Percentiles rank a stretch among this genome's conserved stretches.
These are phyloP conservation scores for Microctenopoma lineatum DNA, from an alignment of 2,797 vertebrate species.

Conservation along the genomic window DNA sequence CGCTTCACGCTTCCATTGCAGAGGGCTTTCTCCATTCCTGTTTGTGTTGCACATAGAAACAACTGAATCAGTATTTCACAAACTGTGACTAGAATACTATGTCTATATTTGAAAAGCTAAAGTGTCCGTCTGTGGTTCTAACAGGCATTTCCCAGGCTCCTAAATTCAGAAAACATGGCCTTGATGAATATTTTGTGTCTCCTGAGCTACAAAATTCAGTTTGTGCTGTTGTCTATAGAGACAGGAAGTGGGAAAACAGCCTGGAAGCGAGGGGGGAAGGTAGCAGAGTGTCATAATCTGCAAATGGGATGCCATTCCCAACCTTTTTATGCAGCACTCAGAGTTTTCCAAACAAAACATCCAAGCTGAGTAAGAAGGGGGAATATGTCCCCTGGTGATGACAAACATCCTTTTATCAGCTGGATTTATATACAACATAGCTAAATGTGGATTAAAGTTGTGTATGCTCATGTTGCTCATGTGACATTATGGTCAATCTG, in stretches of 20 bases:
- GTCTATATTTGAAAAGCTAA: background rate
- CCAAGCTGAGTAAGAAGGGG: background rate
- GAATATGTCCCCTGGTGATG: background rate
- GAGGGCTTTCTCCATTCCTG: too few species aligned
- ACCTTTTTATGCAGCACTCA: background rate
- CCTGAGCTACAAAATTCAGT: slow-evolving; percentile 37
- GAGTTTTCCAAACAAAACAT: slow-evolving; percentile 14
- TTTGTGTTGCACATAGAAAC: background rate
- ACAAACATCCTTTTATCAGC: background rate
- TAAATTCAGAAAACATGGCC: background rate
- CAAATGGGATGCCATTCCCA: too few species aligned
- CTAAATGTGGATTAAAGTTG: too few species aligned
- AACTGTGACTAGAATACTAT: background rate
- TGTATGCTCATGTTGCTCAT: too few species aligned
- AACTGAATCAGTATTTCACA: background rate
- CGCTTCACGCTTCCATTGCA: too few species aligned
- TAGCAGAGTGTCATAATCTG: slow-evolving; percentile 19
- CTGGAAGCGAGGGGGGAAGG: slow-evolving; percentile 38
- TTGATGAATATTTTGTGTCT: background rate
- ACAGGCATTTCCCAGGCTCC: background rate
- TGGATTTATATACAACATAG: background rate
- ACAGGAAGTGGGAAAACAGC: slow-evolving; percentile 58
- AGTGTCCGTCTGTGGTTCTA: background rate
- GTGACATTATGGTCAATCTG: too few species aligned
- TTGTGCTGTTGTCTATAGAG: slow-evolving; percentile 39